Conservation (phyloP, 2,797 vertebrate species). For the Craterocephalus amniculus region DNA sequence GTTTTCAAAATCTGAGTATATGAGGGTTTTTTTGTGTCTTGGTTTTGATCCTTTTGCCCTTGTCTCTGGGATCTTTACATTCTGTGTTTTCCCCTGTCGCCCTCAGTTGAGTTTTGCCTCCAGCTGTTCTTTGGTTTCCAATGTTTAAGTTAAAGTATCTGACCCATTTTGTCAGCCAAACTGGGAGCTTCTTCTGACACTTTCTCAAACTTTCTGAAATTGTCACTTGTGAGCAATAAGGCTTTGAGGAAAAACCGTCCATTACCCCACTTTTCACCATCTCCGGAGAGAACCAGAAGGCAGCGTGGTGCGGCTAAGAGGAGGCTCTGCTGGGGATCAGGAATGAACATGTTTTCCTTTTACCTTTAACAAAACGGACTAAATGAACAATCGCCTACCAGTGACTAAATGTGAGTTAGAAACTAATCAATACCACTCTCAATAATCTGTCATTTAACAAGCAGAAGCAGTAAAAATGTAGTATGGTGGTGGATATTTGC, state of each 20-base stretch:
- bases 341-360: neutral
- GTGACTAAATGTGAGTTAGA: slow-evolving; percentile 1
- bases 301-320: neutral
- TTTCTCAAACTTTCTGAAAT: slow-evolving; percentile 1
- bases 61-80: neutral
- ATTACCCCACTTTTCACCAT: neutral
- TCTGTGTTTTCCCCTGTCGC: neutral
- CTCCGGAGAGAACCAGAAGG: neutral
- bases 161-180: neutral
- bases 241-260: neutral
- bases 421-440: neutral
- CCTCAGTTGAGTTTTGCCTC: neutral
- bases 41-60: neutral
- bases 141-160: neutral
- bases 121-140: neutral
- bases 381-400: neutral
- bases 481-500: too few relatives aligned
- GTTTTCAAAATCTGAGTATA: neutral
- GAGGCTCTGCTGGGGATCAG: neutral
- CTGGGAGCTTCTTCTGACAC: neutral
- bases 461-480: neutral
- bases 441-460: neutral
- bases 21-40: neutral
- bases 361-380: too few relatives aligned
- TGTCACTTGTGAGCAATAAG: neutral